Evolutionary conservation across 2,797 vertebrate species (phyloP).

Genomic region (Ficedula albicollis): DNA sequence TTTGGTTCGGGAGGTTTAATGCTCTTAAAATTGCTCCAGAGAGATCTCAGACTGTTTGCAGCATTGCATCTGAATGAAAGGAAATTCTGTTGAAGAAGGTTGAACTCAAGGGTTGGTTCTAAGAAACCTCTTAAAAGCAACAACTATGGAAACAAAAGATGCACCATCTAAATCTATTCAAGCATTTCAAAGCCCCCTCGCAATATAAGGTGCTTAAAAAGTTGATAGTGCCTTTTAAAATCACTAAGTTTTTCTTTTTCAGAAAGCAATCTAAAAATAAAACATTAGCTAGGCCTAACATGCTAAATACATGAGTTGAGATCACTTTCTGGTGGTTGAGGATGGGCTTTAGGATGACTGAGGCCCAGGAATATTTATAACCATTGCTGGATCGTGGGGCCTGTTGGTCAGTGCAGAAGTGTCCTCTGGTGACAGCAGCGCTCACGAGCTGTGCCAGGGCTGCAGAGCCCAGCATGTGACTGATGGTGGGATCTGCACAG

Average conservation of each 20-base stretch:
- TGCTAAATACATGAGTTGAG: conserved; percentile 54
- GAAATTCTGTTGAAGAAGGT: not conserved
- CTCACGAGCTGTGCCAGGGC: not conserved
- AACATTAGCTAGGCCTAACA: conserved; percentile 6
- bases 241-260: not conserved
- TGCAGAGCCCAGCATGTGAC: conserved; percentile 18
- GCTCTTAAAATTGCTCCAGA: not conserved
- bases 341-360: conserved; percentile 6
- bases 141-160: not conserved
- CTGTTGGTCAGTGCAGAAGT: not conserved
- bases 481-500: not conserved
- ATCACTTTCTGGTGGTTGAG: conserved; percentile 27
- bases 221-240: not conserved
- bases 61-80: not conserved
- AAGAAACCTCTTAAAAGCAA: not conserved
- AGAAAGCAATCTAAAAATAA: conserved; percentile 35
- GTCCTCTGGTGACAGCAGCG: not conserved
- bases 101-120: not conserved
- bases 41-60: not conserved
- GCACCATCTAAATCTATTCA: not conserved
- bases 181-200: not conserved
- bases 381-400: not conserved
- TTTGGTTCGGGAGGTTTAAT: not conserved
- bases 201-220: not conserved
- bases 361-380: conserved; percentile 56